Conservation (phyloP, 1,140 invertebrate genomes). For the Atopsyche davidsoni region DNA sequence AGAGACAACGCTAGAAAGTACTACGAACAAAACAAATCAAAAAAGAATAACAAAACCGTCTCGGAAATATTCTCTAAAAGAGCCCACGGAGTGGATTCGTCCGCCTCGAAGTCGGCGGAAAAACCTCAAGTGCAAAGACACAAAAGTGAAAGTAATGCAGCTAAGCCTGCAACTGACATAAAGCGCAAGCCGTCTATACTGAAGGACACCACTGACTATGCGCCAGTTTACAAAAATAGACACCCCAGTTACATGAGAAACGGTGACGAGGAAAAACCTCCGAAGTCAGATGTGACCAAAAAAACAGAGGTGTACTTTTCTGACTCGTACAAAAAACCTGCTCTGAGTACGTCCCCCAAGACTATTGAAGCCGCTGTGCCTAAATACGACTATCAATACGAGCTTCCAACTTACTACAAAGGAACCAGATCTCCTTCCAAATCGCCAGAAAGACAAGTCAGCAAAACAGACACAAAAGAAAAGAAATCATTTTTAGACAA, state of each 20-base stretch:
- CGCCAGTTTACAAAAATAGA: constrained; percentile 18
- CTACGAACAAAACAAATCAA: constrained; percentile 39
- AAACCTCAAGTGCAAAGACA: constrained; percentile 2
- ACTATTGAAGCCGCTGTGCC: neutral
- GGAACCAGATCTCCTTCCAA: neutral
- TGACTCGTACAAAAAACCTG: constrained; percentile 1
- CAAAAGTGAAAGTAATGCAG: neutral
- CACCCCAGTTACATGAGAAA: constrained; percentile 1
- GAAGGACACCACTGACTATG: constrained; percentile 7
- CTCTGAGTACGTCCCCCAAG: neutral
- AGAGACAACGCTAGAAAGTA: constrained; percentile 31
- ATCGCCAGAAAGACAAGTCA: neutral
- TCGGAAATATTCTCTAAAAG: constrained; percentile 42
- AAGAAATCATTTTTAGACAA: too few species aligned
- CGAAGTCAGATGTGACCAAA: constrained; percentile 1
- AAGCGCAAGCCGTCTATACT: constrained; percentile 4
- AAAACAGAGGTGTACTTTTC: constrained; percentile 16
- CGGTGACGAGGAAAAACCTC: neutral
- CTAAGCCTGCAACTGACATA: neutral
- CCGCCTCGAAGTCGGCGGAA: neutral
- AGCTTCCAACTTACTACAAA: constrained; percentile 2
- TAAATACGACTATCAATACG: neutral
- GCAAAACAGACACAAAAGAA: too few species aligned
- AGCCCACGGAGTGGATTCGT: constrained; percentile 18
- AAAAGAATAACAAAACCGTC: constrained; percentile 35